Base-by-base conservation (phyloP, 2,888 invertebrate genomes). In the Sthenelais limicola region DNA sequence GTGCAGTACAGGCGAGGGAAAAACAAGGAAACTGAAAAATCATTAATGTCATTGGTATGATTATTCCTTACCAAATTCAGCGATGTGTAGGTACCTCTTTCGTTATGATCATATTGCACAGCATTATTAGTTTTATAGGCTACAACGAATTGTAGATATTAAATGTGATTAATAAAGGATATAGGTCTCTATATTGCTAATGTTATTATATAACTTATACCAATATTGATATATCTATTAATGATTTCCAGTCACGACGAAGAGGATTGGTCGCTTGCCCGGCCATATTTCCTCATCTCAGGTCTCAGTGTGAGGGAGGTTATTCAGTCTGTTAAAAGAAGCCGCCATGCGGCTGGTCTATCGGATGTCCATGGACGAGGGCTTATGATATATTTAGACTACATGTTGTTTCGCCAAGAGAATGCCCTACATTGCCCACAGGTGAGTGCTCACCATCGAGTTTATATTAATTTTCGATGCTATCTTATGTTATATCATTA, bases 271-370 rank as follows among this genome's bases (percentile, higher is more conserved):
- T 69, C 75, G 18, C 58, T 82, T 33, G 79, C 81, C 68, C 73
- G 81, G 48, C 83, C 84, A 0, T 84, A 82, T 74, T 82, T 80
- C 73, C 49, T 74, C 68, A 83, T 81, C 80, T 81, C 83, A 0
- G 81, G 80, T 0, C 72, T 81, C 15, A 73, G 73, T 9, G 71
- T 79, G 3, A 66, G 76, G 7, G 81, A 82, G 21, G 75, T 83
- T 7, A 77, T 84, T 0, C 73, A 77, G 49, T 77, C 38, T 12
- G 62, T 35, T 9, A 12, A 21, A 18, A 24, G 7, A 21, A 3
- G 15, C 43, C 15, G 15, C 43, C 15, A 21, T n/a, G 35, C 32
- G 28, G 7, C 24, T n/a, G 18, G 47, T 18, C 70, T 73, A 1
- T 67, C 21, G 18, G 66, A 73, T 30, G 43, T 77, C 33, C 78